These are phyloP conservation scores for Cylloceria caligata DNA, from an alignment of 2,888 invertebrate genomes.

Conservation along the genomic window DNA sequence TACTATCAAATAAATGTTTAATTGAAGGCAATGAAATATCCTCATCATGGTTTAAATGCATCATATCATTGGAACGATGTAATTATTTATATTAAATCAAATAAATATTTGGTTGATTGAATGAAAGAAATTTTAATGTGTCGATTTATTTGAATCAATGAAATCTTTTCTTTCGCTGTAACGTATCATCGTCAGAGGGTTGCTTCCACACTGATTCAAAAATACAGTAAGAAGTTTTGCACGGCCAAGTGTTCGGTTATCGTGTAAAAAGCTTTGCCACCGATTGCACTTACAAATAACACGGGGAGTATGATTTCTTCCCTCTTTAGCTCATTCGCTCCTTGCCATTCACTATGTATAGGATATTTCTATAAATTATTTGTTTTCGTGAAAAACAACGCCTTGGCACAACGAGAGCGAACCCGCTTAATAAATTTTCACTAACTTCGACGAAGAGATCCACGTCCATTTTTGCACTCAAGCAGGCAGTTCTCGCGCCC, in stretches of 20 bases:
- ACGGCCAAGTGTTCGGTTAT: neutral
- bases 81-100: too few species aligned
- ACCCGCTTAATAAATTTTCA: constrained; percentile 51
- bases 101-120: too few species aligned
- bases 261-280: neutral
- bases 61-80: too few species aligned
- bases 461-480: neutral
- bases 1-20: too few species aligned
- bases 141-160: too few species aligned
- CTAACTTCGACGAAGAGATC: constrained; percentile 35
- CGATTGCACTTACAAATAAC: neutral
- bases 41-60: too few species aligned
- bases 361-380: constrained; percentile 29
- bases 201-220: constrained; percentile 75
- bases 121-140: too few species aligned
- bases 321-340: neutral
- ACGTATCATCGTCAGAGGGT: constrained; percentile 38
- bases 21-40: too few species aligned
- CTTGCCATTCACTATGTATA: neutral
- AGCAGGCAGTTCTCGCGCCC: constrained; percentile 27
- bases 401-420: constrained; percentile 12
- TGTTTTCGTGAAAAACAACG: constrained; percentile 50
- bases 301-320: neutral
- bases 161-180: too few species aligned
- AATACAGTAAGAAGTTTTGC: constrained; percentile 68